phyloP scores from a whole-genome alignment of 1,140 invertebrate genomes.

The Macrostomum lignano region DNA sequence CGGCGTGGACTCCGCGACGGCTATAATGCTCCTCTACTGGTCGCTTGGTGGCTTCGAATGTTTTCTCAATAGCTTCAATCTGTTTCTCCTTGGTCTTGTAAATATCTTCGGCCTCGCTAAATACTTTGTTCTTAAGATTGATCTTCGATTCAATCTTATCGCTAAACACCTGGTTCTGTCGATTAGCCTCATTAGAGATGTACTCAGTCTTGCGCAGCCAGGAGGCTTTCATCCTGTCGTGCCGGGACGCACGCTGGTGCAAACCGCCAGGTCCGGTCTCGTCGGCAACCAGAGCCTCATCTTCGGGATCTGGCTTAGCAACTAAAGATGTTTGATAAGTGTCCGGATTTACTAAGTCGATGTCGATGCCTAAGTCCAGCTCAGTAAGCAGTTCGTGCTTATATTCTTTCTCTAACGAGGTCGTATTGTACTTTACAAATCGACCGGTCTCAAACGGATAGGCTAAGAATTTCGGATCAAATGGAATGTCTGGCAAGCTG shows the following conservation, averaged over 20 bases:
- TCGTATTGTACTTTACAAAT: constrained; percentile 91
- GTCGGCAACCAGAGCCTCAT: constrained; percentile 55
- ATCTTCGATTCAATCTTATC: constrained; percentile 1
- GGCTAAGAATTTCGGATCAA: constrained; percentile 82
- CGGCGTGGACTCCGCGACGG: constrained; percentile 66
- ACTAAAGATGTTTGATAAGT: constrained; percentile 12
- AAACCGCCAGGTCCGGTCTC: constrained; percentile 44
- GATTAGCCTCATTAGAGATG: constrained; percentile 39
- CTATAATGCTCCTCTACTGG: constrained; percentile 42
- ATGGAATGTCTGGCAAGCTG: constrained; percentile 79
- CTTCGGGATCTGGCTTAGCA: constrained; percentile 33
- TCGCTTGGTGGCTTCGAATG: constrained; percentile 63
- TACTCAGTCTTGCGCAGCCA: constrained; percentile 86
- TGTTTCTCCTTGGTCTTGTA: constrained; percentile 90
- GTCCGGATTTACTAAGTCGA: constrained; percentile 59
- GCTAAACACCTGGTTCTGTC: background rate
- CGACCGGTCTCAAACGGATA: constrained; percentile 49
- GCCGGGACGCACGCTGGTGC: constrained; percentile 30
- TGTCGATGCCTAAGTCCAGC: constrained; percentile 74
- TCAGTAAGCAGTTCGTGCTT: constrained; percentile 85
- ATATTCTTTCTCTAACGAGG: constrained; percentile 52
- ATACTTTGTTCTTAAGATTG: background rate
- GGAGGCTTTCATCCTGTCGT: constrained; percentile 29
- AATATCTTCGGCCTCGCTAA: constrained; percentile 51
- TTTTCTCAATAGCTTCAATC: constrained; percentile 85